Conservation (phyloP, 2,888 invertebrate species). For the Netelia fuscicornis region DNA sequence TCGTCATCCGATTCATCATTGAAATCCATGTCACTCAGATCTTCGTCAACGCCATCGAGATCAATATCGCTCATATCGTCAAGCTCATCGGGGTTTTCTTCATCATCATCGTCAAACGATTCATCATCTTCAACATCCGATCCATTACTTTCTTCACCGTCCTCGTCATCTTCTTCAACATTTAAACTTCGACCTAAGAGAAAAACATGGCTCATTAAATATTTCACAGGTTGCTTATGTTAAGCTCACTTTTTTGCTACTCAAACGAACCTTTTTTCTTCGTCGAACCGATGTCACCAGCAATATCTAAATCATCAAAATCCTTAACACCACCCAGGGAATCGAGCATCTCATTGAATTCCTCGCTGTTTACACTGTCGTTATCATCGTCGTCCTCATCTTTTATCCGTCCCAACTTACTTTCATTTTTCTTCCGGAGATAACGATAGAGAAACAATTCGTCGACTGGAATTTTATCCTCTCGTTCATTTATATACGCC, state of each 20-base stretch:
- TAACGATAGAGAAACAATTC: slow-evolving; percentile 94
- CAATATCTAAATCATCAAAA: slow-evolving; percentile 87
- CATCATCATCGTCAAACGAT: slow-evolving; percentile 78
- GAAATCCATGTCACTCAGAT: slow-evolving; percentile 84
- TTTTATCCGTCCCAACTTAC: slow-evolving; percentile 58
- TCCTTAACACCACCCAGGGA: slow-evolving; percentile 79
- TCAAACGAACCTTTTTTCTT: slow-evolving; percentile 74
- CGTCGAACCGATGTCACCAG: slow-evolving; percentile 83
- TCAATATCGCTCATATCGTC: slow-evolving; percentile 81
- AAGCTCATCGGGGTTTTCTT: slow-evolving; percentile 85
- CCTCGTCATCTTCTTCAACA: slow-evolving; percentile 69
- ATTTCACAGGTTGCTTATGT: no score
- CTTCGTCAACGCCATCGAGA: slow-evolving; percentile 81
- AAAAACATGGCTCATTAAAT: slow-evolving; percentile 3
- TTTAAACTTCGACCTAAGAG: slow-evolving; percentile 52
- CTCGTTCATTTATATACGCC: slow-evolving; percentile 89
- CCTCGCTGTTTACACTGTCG: slow-evolving; percentile 84
- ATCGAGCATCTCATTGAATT: slow-evolving; percentile 86
- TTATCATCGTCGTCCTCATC: slow-evolving; percentile 83
- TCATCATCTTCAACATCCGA: slow-evolving; percentile 68
- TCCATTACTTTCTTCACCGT: slow-evolving; percentile 64
- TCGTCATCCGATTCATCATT: slow-evolving; percentile 76
- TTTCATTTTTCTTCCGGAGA: slow-evolving; percentile 74
- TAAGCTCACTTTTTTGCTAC: neutral
- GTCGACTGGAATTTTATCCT: slow-evolving; percentile 94